Base-by-base conservation (phyloP, 2,797 vertebrate species). In the Pagetopsis macropterus region DNA sequence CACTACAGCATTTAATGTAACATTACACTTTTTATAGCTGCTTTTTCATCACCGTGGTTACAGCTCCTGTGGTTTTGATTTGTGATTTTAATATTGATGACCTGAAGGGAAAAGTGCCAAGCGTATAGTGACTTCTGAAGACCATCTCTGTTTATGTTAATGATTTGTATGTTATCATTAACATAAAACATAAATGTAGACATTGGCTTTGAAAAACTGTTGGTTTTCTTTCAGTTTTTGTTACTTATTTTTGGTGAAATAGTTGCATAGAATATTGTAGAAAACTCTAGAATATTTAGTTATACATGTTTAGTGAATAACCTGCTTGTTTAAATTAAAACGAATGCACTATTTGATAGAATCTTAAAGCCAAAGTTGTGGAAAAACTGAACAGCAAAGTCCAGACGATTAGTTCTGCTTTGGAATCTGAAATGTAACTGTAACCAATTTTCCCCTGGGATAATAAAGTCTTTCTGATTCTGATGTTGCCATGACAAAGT, bases 1-100 rank as follows among this genome's bases (percentile, higher is more conserved):
- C 41, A 46, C 46, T 37, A 44, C 41, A 46, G 40, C 45, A 44
- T 8, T 60, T 44, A 70, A 65, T 64, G 74, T 75, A 63, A 59
- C 33, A 31, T 41, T 52, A 12, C 52, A 9, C 17, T 19, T 17
- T 46, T 46, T n/a, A 2, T 41, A 54, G 12, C 13, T 44, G 27
- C 15, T 56, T 37, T 56, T 59, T 52, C 33, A 49, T 70, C 21
- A 2, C 16, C 2, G 3, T 70, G 23, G 27, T 60, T 45, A 17
- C 12, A 51, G 8, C 41, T 54, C 48, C 13, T 45, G 56, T 74
- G 48, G 9, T 52, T 31, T 48, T 46, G 6, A 65, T 16, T 65
- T 3, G 2, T 48, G 43, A 58, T 64, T 57, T 2, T 12, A 8
- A 33, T 59, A 44, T 57, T 50, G 48, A 44, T 65, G 21, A 37